These are phyloP conservation scores for Zaprionus tsacasi DNA, from an alignment of 1,140 invertebrate species.

Conservation along the genomic window DNA sequence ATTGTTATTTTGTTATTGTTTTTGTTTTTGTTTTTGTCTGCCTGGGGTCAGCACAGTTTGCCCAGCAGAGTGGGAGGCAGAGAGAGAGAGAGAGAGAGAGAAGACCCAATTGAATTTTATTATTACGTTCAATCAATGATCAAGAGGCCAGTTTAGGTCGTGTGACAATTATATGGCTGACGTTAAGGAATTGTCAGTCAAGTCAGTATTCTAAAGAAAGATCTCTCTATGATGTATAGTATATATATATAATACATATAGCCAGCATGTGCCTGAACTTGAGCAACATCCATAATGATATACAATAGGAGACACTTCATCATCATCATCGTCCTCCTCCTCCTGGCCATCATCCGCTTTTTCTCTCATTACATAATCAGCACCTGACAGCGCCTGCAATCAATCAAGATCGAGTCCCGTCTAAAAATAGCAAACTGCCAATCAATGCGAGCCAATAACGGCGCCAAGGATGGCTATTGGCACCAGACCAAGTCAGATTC, in stretches of 20 bases:
- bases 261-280: background rate
- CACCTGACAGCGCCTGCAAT: slow-evolving; percentile 55
- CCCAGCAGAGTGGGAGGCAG: slow-evolving; percentile 14
- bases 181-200: slow-evolving; percentile 72
- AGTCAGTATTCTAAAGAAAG: background rate
- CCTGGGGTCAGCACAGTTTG: slow-evolving; percentile 62
- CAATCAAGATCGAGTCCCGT: slow-evolving; percentile 67
- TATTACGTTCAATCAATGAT: slow-evolving; percentile 84
- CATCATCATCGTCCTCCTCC: slow-evolving; percentile 24
- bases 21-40: slow-evolving; percentile 48
- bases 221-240: slow-evolving; percentile 11
- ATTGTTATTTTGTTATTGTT: slow-evolving; percentile 43
- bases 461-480: slow-evolving; percentile 78
- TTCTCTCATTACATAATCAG: slow-evolving; percentile 79
- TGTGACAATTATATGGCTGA: slow-evolving; percentile 82
- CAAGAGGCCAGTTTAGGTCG: slow-evolving; percentile 80
- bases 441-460: slow-evolving; percentile 71
- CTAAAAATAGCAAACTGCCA: slow-evolving; percentile 75
- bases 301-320: slow-evolving; percentile 42
- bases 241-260: background rate
- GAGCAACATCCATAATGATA: slow-evolving; percentile 2
- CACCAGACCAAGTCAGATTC: slow-evolving; percentile 23
- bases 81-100: slow-evolving; percentile 5
- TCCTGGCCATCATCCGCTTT: slow-evolving; percentile 36
- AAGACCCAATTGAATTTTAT: slow-evolving; percentile 80